Evolutionary conservation across 1,140 invertebrate species (phyloP), one percentile per base, ranked within the genome.

Genomic region (Ditylenchus dipsaci): DNA sequence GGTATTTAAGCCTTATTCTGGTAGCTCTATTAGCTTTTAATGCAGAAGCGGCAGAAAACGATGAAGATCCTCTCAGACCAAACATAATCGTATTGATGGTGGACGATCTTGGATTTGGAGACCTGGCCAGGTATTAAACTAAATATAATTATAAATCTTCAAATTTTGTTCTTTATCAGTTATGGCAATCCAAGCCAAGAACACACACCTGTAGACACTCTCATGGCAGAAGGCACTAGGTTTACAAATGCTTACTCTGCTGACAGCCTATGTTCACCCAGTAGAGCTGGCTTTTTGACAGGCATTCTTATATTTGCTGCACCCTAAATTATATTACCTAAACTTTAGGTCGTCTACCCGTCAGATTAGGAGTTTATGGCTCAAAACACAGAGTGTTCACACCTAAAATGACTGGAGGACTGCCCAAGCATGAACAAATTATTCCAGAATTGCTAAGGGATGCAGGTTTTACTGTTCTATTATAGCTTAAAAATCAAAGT

Each of bases 211-310:
- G 63, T 65, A 17, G 63, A 65, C 15, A 21, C 45, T 5, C 21
- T 65, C 17, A 65, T 65, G 19, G 15, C 13, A 0, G 63, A 65
- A 26, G 78, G 78, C 11, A 73, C 74, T 8, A 27, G 78, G 42
- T 79, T 79, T 65, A 79, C 78, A 15, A 75, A 78, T 62, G 78
- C 76, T 1, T 79, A 79, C 56, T 78, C 76, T 17, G 78, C 78
- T 19, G 78, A 79, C 63, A 64, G 56, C 19, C 80, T 79, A 78
- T 79, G 78, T 53, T 77, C 74, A 3, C 78, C 78, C 38, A 69
- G 64, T 43, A 23, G 78, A 29, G 78, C 78, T 64, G 78, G 78
- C 17, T 80, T 79, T 66, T 78, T 79, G 63, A 79, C 78, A 43
- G 75, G 73, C 76, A n/a, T 63, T 63, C 1, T 47, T 63, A 23